Conservation (phyloP, 2,888 invertebrate genomes). For the Platycheirus rosarum region DNA sequence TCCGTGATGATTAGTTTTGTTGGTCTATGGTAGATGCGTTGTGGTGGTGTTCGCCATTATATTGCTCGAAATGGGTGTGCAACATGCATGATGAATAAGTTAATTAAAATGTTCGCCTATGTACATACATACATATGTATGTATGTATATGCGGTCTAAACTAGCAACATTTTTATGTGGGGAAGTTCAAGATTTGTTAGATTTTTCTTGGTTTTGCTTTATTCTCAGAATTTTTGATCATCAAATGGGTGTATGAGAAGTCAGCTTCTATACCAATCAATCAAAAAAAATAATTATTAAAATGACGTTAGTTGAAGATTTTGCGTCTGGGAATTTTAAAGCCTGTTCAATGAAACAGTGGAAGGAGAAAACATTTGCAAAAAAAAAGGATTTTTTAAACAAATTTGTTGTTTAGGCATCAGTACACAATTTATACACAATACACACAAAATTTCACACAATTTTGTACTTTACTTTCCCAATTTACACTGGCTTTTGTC, state of each 20-base stretch:
- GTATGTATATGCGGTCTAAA: background rate
- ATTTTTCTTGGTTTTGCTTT: background rate
- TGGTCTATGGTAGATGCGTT: background rate
- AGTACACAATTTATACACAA: no score
- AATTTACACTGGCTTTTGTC: no score
- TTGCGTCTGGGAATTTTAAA: no score
- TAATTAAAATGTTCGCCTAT: constrained; percentile 64
- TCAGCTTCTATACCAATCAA: constrained; percentile 14
- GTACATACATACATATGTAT: constrained; percentile 32
- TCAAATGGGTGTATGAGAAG: constrained; percentile 1
- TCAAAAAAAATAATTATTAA: constrained; percentile 2
- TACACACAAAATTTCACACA: no score
- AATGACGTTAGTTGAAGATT: background rate
- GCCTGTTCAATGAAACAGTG: no score
- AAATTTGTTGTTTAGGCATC: no score
- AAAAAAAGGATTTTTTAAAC: no score
- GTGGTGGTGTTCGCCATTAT: background rate
- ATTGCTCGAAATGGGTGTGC: constrained; percentile 28
- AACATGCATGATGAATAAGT: constrained; percentile 57
- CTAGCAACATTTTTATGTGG: background rate
- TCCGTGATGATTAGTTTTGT: constrained; percentile 56
- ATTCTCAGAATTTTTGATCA: background rate
- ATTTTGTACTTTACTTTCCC: no score
- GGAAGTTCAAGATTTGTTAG: constrained; percentile 7
- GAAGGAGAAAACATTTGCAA: no score